Percentiles rank a stretch among this genome's conserved stretches.
Conservation (phyloP, 2,113 vertebrate species). For the Ifrita kowaldi region DNA sequence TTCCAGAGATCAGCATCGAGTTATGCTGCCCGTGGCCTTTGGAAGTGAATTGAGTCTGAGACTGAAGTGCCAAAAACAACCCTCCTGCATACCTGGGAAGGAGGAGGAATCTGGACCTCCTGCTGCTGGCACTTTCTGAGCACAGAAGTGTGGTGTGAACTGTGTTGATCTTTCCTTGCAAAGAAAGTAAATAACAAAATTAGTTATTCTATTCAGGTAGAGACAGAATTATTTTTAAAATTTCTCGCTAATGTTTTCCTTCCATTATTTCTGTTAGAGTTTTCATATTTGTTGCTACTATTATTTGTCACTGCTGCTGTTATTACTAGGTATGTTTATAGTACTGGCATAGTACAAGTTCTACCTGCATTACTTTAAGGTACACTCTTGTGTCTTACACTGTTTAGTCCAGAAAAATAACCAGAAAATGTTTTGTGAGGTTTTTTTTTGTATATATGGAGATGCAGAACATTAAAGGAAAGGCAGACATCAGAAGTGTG, state of each 20-base stretch:
- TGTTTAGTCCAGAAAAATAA: neutral
- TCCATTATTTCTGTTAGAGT: neutral
- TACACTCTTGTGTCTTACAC: neutral
- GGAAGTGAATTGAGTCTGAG: neutral
- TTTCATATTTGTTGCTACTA: neutral
- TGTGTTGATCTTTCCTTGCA: neutral
- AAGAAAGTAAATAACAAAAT: neutral
- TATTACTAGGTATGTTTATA: neutral
- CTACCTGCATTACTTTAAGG: neutral
- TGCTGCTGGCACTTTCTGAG: neutral
- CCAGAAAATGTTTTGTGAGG: neutral
- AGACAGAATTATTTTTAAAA: neutral
- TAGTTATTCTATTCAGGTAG: neutral
- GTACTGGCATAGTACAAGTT: neutral
- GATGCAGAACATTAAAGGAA: neutral
- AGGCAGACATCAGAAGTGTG: neutral
- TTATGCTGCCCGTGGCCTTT: neutral
- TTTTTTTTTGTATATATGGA: neutral
- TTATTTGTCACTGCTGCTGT: neutral
- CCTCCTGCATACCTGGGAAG: neutral
- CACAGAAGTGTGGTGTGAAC: neutral
- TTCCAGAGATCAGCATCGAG: neutral
- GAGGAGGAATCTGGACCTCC: neutral
- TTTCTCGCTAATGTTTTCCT: neutral
- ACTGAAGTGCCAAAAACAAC: neutral